phyloP scores from a whole-genome alignment of 2,113 vertebrate genomes.

The Ploceus nigricollis region DNA sequence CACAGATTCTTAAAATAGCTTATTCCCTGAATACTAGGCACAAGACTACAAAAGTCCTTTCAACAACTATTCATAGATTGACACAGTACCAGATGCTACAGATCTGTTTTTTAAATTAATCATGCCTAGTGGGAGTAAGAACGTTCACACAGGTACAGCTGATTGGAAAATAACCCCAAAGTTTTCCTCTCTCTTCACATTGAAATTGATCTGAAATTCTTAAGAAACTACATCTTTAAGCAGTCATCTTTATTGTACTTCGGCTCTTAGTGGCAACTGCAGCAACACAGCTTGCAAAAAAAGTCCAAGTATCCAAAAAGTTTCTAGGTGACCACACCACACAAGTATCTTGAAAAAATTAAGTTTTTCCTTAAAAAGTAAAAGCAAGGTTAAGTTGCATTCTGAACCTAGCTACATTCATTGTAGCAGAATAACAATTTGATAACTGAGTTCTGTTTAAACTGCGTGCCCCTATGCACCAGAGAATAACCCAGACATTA shows the following conservation, averaged over 20 bases:
- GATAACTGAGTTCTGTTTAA: neutral
- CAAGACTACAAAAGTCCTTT: neutral
- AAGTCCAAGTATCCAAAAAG: neutral
- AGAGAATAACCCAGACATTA: neutral
- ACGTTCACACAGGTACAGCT: neutral
- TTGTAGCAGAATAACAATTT: neutral
- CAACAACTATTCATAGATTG: neutral
- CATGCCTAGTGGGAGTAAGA: neutral
- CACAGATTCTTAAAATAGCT: neutral
- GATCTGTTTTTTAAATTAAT: neutral
- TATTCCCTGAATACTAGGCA: neutral
- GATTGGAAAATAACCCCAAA: neutral
- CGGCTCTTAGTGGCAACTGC: neutral
- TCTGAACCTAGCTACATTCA: neutral
- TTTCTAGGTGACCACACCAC: neutral
- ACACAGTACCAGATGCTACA: neutral
- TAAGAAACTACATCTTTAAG: neutral
- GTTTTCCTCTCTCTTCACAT: neutral
- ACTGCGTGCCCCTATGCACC: accelerated
- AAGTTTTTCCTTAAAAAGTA: neutral
- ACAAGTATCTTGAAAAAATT: neutral
- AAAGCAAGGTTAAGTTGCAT: neutral
- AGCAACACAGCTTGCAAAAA: neutral
- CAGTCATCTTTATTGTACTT: neutral
- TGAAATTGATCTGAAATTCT: neutral